Evolutionary conservation across 1,140 invertebrate genomes (phyloP).

Genomic region (Drosophila pachea): DNA sequence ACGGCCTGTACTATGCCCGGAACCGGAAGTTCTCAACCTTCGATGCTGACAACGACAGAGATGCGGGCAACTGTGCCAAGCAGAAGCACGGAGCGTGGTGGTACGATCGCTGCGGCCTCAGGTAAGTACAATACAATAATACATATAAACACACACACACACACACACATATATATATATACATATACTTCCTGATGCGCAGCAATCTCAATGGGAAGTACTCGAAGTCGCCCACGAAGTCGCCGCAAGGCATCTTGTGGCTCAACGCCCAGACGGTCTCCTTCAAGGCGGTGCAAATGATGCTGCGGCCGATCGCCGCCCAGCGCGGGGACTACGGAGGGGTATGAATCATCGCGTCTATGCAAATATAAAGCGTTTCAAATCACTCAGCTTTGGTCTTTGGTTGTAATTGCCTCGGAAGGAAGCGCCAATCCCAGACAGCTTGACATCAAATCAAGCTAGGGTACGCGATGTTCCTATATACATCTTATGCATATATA

Average conservation of each 20-base stretch:
- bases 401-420: too few relatives aligned
- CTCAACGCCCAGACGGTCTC: neutral
- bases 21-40: conserved; percentile 21
- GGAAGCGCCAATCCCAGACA: too few relatives aligned
- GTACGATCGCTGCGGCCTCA: conserved; percentile 27
- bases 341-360: too few relatives aligned
- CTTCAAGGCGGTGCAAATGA: conserved; percentile 23
- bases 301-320: conserved; percentile 21
- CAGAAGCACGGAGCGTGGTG: conserved; percentile 19
- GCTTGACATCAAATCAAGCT: too few relatives aligned
- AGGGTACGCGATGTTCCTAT: neutral
- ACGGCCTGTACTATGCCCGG: neutral
- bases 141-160: neutral
- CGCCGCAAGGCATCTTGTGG: neutral
- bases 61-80: conserved; percentile 3
- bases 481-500: neutral
- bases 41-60: conserved; percentile 18
- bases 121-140: conserved; percentile 2
- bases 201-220: conserved; percentile 30
- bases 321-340: too few relatives aligned
- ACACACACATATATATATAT: neutral
- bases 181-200: neutral
- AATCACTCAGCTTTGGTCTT: too few relatives aligned
- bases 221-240: neutral
- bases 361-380: too few relatives aligned